Base-by-base conservation (phyloP, 1,140 invertebrate genomes). In the Callitettix versicolor region DNA sequence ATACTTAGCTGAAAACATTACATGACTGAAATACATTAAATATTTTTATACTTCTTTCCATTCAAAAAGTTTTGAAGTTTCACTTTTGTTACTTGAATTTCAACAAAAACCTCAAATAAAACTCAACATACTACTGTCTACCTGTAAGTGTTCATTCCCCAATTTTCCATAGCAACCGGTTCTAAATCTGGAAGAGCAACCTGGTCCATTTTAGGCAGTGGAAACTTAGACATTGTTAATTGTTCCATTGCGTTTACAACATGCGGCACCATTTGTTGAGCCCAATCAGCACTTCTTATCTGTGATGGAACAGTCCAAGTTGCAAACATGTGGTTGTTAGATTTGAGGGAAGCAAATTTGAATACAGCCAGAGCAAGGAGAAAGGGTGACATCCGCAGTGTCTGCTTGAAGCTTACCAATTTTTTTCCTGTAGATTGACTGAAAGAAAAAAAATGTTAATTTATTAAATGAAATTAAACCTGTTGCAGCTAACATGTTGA, bases 111-210 rank as follows among this genome's bases (percentile, higher is more conserved):
- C n/a, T n/a, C n/a, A n/a, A n/a, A 38, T 7, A 36, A n/a, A n/a
- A n/a, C n/a, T n/a, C n/a, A n/a, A n/a, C n/a, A n/a, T 20, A 15
- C 1, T 17, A 15, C 15, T 12, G 22, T 51, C 53, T 68, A 78
- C 70, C 75, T 74, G 62, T 81, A 89, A 1, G 81, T 84, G 49
- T 88, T 78, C 4, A 91, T 66, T n/a, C 85, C 87, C 86, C 86
- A 90, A 70, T 89, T 88, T 67, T 90, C 86, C 86, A 89, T 89
- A 14, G 86, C 87, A 1, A 82, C 82, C 22, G 80, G 79, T n/a
- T 76, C 76, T 62, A 88, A 88, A 65, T 88, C 82, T 4, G 87
- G 85, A 6, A 91, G 74, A 0, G 85, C 86, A 14, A 85, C 77
- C 61, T 87, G 76, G 68, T 84, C 81, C 62, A 79, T 61, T 62